phyloP scores from a whole-genome alignment of 2,113 vertebrate genomes.

The Noturus placidus region DNA sequence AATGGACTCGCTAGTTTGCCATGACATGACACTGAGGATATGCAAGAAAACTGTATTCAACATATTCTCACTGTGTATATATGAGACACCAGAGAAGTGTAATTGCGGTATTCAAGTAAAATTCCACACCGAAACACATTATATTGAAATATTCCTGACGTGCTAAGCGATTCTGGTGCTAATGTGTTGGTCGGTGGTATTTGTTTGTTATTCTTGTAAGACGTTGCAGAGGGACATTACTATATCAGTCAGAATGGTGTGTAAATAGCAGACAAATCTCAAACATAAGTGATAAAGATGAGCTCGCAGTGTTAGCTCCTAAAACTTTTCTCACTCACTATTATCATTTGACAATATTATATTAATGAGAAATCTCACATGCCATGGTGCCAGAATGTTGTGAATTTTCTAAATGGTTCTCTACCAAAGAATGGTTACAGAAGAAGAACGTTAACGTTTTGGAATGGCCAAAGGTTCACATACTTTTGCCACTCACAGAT shows the following conservation, averaged over 20 bases:
- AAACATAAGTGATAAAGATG: background rate
- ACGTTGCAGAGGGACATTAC: background rate
- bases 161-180: background rate
- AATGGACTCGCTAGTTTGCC: no score
- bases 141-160: background rate
- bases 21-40: background rate
- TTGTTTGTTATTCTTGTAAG: background rate
- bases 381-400: no score
- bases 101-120: background rate
- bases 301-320: background rate
- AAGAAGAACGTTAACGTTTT: no score
- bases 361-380: background rate
- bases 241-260: background rate
- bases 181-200: background rate
- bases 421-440: no score
- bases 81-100: slow-evolving; percentile 21
- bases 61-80: slow-evolving; percentile 51
- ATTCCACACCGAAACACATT: background rate
- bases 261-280: background rate
- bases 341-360: background rate
- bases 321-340: background rate
- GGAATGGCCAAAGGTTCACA: no score
- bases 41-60: slow-evolving; percentile 18
- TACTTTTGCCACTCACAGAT: no score
- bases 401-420: no score